phyloP scores from a whole-genome alignment of 2,888 invertebrate genomes.

The Elmis aenea region DNA sequence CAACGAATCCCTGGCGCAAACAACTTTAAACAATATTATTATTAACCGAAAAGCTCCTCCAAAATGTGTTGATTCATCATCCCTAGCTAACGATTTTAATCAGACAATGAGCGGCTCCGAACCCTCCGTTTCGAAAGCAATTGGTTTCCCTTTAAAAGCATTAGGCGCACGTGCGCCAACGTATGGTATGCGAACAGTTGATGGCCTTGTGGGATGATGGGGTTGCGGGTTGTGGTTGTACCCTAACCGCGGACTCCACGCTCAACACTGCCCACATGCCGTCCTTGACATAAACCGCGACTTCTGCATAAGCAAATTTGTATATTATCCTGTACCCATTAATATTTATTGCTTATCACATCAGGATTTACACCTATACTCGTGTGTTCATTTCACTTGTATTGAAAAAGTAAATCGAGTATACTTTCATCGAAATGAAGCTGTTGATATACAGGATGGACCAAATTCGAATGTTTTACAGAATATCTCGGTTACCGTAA shows the following conservation, averaged over 20 bases:
- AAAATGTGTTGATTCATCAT: neutral
- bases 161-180: conserved; percentile 16
- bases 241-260: conserved; percentile 25
- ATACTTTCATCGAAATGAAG: too few relatives aligned
- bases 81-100: neutral
- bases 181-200: conserved; percentile 17
- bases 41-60: neutral
- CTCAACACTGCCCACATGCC: conserved; percentile 20
- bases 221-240: conserved; percentile 18
- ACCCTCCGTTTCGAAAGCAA: conserved; percentile 7
- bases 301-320: too few relatives aligned
- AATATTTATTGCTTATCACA: too few relatives aligned
- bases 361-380: too few relatives aligned
- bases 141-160: conserved; percentile 10
- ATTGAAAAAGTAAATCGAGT: too few relatives aligned
- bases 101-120: neutral
- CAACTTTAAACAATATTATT: conserved; percentile 20
- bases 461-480: too few relatives aligned
- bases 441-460: too few relatives aligned
- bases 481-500: too few relatives aligned
- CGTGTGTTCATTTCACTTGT: too few relatives aligned
- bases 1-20: too few relatives aligned
- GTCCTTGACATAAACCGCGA: too few relatives aligned
- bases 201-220: conserved; percentile 16
- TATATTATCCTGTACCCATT: too few relatives aligned